Conservation (phyloP, 2,797 vertebrate genomes). For the Perodicticus potto region DNA sequence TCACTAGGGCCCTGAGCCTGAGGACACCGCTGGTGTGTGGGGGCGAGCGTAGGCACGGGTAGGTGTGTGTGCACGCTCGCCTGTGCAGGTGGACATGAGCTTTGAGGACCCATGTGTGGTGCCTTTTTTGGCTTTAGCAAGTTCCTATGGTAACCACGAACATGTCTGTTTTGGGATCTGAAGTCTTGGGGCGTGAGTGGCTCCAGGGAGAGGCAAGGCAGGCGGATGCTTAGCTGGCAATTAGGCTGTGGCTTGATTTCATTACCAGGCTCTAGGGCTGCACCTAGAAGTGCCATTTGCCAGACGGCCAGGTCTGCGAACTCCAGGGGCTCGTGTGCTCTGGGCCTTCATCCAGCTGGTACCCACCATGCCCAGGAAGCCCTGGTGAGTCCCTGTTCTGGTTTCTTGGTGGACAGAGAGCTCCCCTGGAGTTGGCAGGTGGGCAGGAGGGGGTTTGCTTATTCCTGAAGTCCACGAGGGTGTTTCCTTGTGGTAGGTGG, state of each 20-base stretch:
- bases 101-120: conserved; percentile 61
- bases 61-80: neutral
- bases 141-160: conserved; percentile 89
- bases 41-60: neutral
- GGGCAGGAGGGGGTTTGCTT: neutral
- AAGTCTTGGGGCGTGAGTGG: conserved; percentile 78
- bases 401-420: neutral
- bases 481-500: neutral
- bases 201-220: conserved; percentile 64
- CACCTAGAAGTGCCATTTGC: neutral
- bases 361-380: conserved; percentile 65
- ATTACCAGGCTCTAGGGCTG: neutral
- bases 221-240: conserved; percentile 49
- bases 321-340: neutral
- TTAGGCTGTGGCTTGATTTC: conserved; percentile 63
- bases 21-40: neutral
- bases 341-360: neutral
- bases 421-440: neutral
- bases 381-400: conserved; percentile 78
- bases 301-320: neutral
- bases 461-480: neutral
- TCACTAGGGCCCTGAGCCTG: neutral
- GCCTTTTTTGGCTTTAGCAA: conserved; percentile 84
- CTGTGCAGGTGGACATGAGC: conserved; percentile 76
- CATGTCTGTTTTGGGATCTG: conserved; percentile 82